Conservation (phyloP, 1,140 invertebrate genomes). For the Pogonus chalceus region DNA sequence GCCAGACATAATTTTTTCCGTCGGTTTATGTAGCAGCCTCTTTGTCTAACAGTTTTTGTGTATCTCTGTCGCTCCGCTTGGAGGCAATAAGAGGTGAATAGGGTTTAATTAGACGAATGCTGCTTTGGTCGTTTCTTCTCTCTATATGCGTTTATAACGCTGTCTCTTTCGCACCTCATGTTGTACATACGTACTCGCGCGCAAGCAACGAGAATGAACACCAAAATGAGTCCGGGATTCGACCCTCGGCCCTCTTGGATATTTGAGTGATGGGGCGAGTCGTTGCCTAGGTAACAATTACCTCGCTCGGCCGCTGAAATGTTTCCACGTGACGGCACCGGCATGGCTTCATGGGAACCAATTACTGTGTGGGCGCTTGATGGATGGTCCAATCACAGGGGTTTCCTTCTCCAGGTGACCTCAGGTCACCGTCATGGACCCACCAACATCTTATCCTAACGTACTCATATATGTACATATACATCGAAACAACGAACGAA, state of each 20-base stretch:
- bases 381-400: slow-evolving; percentile 32
- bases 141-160: background rate
- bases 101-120: slow-evolving; percentile 7
- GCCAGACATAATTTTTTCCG: background rate
- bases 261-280: slow-evolving; percentile 23
- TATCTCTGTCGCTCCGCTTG: background rate
- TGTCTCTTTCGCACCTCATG: background rate
- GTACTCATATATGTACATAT: too few relatives aligned
- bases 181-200: background rate
- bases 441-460: too few relatives aligned
- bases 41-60: too few relatives aligned
- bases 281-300: slow-evolving; percentile 33
- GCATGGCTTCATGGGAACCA: slow-evolving; percentile 30
- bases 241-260: background rate
- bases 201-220: background rate
- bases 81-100: background rate
- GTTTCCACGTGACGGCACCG: slow-evolving; percentile 17
- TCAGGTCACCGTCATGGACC: slow-evolving; percentile 25
- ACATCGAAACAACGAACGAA: too few relatives aligned
- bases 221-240: slow-evolving; percentile 18
- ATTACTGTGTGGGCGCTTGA: slow-evolving; percentile 28
- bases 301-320: slow-evolving; percentile 18
- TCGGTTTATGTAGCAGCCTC: too few relatives aligned
- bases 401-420: slow-evolving; percentile 11
- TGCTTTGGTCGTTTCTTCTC: background rate